phyloP scores from a whole-genome alignment of 1,140 invertebrate species.

The Sinonovacula constricta region DNA sequence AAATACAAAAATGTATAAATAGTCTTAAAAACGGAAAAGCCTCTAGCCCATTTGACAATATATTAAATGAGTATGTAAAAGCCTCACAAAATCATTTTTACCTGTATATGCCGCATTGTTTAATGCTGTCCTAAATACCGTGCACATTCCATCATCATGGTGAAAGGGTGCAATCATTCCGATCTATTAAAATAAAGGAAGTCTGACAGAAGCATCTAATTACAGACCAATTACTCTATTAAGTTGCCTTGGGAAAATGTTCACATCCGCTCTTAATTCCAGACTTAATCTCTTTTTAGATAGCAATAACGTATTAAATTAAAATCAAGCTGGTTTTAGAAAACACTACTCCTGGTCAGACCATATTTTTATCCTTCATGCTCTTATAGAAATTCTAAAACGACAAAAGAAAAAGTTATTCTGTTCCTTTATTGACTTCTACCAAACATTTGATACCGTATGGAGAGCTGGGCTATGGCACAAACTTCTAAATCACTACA shows the following conservation, averaged over 20 bases:
- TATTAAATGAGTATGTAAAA: slow-evolving; percentile 14
- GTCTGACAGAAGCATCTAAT: slow-evolving; percentile 1
- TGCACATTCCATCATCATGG: slow-evolving; percentile 3
- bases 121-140: not conserved
- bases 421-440: slow-evolving; percentile 20
- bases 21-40: not conserved
- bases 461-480: slow-evolving; percentile 9
- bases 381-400: slow-evolving; percentile 9
- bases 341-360: slow-evolving; percentile 22
- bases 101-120: too few species aligned
- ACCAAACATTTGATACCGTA: slow-evolving; percentile 18
- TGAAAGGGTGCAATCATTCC: slow-evolving; percentile 7
- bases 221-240: slow-evolving; percentile 23
- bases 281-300: not conserved
- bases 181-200: slow-evolving; percentile 14
- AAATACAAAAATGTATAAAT: slow-evolving; percentile 11
- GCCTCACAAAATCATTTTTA: too few species aligned
- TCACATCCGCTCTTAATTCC: slow-evolving; percentile 13
- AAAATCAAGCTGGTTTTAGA: slow-evolving; percentile 36
- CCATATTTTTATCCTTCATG: slow-evolving; percentile 23
- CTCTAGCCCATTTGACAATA: not conserved
- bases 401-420: slow-evolving; percentile 13
- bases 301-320: not conserved
- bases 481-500: slow-evolving; percentile 4
- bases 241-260: slow-evolving; percentile 22